These are phyloP conservation scores for Acanthiza pusilla DNA, from an alignment of 2,797 vertebrate species.

Conservation along the genomic window DNA sequence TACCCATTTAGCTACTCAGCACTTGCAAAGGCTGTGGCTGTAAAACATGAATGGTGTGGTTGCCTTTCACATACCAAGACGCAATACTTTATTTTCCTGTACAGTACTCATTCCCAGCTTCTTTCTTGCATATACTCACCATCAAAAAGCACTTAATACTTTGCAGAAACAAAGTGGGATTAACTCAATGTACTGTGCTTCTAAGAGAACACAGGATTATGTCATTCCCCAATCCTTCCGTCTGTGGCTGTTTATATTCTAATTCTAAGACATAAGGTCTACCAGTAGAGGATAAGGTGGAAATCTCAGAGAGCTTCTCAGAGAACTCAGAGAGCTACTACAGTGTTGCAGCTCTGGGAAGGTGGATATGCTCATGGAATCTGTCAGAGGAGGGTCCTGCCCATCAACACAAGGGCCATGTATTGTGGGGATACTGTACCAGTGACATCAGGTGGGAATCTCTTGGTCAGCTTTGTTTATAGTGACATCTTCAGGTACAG, in stretches of 20 bases:
- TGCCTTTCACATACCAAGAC: neutral
- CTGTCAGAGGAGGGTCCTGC: neutral
- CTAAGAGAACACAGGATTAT: neutral
- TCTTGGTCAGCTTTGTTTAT: neutral
- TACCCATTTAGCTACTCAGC: neutral
- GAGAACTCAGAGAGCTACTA: neutral
- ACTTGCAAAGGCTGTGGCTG: neutral
- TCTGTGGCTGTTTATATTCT: neutral
- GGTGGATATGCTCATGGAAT: neutral
- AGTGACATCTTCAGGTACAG: neutral
- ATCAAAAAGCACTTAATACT: neutral
- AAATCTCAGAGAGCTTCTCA: neutral
- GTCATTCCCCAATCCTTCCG: neutral
- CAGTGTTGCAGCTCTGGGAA: neutral
- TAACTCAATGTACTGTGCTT: neutral
- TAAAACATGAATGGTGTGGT: fast-evolving
- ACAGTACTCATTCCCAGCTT: neutral
- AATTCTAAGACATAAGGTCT: neutral
- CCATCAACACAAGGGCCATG: neutral
- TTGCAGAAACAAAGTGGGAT: neutral
- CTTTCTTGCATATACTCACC: neutral
- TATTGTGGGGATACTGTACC: neutral
- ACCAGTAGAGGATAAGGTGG: neutral
- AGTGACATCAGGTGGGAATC: neutral
- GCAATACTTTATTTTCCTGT: neutral